A percentile compares a stretch with the other conserved stretches of the same genome.
Conservation (phyloP, 1,140 invertebrate species). For the Bombus polaris region DNA sequence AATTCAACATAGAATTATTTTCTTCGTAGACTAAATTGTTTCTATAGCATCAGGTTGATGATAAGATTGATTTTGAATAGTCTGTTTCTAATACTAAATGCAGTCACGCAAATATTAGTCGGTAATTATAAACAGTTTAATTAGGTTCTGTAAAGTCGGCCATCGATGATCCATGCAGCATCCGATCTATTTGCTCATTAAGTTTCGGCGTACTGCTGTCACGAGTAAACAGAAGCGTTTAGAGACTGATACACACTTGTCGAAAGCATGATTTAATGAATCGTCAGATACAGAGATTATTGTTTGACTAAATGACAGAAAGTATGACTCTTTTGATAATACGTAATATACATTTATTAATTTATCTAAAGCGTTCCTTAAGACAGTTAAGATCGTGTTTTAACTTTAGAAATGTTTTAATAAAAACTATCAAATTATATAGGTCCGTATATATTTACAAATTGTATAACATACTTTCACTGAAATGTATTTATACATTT, state of each 20-base stretch:
- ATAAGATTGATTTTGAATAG: not conserved
- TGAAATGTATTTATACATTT: too few relatives aligned
- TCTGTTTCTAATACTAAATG: not conserved
- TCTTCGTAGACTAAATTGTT: not conserved
- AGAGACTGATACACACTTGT: not conserved
- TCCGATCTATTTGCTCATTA: slow-evolving; percentile 28
- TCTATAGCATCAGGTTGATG: rapidly evolving
- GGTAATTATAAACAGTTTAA: slow-evolving; percentile 27
- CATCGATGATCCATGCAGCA: slow-evolving; percentile 13
- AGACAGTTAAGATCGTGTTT: too few relatives aligned
- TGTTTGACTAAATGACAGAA: not conserved
- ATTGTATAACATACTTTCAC: too few relatives aligned
- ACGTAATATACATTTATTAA: not conserved
- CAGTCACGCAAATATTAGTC: not conserved
- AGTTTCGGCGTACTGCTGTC: not conserved
- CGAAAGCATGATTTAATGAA: not conserved
- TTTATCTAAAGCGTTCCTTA: not conserved
- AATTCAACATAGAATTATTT: too few relatives aligned
- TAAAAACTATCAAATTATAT: too few relatives aligned
- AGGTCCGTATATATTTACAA: too few relatives aligned
- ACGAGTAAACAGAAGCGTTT: slow-evolving; percentile 8
- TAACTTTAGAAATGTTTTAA: too few relatives aligned
- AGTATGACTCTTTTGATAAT: not conserved
- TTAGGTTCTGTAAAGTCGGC: not conserved
- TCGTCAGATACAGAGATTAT: not conserved